Conservation (phyloP, 2,888 invertebrate genomes). For the Noctua pronuba region DNA sequence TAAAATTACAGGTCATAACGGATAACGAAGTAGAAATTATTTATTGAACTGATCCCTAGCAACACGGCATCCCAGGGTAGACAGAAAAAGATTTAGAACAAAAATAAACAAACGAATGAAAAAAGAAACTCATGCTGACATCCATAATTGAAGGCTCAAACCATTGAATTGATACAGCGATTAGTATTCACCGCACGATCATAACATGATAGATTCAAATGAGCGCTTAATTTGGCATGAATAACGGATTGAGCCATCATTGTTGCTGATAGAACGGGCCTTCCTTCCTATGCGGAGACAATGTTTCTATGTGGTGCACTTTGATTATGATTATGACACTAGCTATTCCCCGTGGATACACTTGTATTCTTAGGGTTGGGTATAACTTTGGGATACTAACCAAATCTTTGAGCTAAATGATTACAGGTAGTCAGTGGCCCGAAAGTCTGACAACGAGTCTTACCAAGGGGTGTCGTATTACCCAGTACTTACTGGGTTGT, state of each 20-base stretch:
- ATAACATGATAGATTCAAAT: conserved; percentile 64
- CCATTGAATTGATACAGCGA: conserved; percentile 33
- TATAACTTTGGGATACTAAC: too few species aligned
- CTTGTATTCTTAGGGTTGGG: neutral
- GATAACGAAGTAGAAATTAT: neutral
- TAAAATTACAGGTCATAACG: neutral
- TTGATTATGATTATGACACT: neutral
- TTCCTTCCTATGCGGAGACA: conserved; percentile 37
- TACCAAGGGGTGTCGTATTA: too few species aligned
- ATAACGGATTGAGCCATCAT: conserved; percentile 66
- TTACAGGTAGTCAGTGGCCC: too few species aligned
- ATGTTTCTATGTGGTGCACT: neutral
- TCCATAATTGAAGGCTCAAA: conserved; percentile 24
- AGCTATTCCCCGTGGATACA: neutral
- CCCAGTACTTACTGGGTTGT: too few species aligned
- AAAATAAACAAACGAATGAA: neutral
- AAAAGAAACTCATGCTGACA: conserved; percentile 16
- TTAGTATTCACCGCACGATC: conserved; percentile 65
- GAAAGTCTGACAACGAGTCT: too few species aligned
- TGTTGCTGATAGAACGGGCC: conserved; percentile 29
- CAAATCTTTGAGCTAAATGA: too few species aligned
- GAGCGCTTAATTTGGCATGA: conserved; percentile 66
- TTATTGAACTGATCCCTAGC: neutral
- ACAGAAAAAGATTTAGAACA: neutral
- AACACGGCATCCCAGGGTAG: neutral